Evolutionary conservation across 2,797 vertebrate species (phyloP), one percentile per base, ranked within the genome.

Genomic region (Chelon labrosus): DNA sequence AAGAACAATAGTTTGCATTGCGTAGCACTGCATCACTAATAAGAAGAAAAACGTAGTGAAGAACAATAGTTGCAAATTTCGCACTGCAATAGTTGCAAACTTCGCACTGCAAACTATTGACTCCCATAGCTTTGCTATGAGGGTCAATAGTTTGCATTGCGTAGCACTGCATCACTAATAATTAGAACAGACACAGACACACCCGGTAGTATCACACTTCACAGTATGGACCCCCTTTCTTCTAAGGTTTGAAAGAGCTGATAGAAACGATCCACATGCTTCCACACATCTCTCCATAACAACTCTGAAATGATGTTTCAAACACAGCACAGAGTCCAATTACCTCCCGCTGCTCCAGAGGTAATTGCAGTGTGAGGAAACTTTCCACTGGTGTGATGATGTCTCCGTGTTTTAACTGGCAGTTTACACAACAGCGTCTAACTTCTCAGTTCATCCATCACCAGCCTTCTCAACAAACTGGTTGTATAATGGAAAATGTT

Each of bases 311-410:
- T 67, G 20, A 60, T 58, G 62, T 52, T 55, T 20, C 41, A 49
- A 54, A 60, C 25, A 75, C 65, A 64, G 69, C 64, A 37, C 27
- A 70, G 50, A 64, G 59, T 58, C 52, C 57, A 73, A 70, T 73
- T 80, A 74, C 67, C 70, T 74, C 63, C 64, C 51, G 9, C 66
- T 13, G 70, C 54, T 68, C 70, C 54, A 57, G 63, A 77, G 44
- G 50, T 68, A 70, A 68, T 55, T 77, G 49, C 47, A 31, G 44
- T 14, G 44, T 64, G 59, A 58, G 53, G 7, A 44, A 62, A 57
- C 39, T 70, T 14, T 62, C 61, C 25, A 20, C 42, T 65, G 27
- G 61, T 47, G 73, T 63, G 81, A 73, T 3, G 57, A 57, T 71
- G 35, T 51, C 55, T 5, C 70, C 22, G 27, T 35, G 31, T 53